Conservation (phyloP, 2,888 invertebrate genomes). For the Drosophila bunnanda region DNA sequence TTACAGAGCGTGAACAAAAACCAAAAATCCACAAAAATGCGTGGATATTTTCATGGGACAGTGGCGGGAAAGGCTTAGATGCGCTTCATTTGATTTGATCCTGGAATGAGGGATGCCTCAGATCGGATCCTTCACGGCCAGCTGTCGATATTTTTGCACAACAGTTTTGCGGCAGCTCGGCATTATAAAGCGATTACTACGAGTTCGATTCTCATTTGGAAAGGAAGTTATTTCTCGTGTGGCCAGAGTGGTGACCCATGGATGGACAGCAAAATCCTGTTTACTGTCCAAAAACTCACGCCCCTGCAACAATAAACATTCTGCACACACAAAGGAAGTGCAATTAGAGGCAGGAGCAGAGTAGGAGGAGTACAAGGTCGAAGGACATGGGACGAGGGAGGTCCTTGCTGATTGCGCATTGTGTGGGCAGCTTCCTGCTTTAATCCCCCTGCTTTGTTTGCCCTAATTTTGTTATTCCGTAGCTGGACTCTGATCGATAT, state of each 20-base stretch:
- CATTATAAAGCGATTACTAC: slow-evolving; percentile 67
- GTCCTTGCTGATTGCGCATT: slow-evolving; percentile 65
- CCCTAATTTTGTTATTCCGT: slow-evolving; percentile 59
- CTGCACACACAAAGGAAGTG: slow-evolving; percentile 56
- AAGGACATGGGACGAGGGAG: slow-evolving; percentile 19
- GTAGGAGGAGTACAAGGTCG: slow-evolving; percentile 18
- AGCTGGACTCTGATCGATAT: slow-evolving; percentile 15
- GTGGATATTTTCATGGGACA: slow-evolving; percentile 49
- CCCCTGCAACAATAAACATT: slow-evolving; percentile 34
- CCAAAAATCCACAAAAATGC: slow-evolving; percentile 56
- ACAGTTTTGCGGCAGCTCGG: slow-evolving; percentile 55
- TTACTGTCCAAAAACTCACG: slow-evolving; percentile 52
- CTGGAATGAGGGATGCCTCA: slow-evolving; percentile 3
- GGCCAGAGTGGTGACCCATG: slow-evolving; percentile 43
- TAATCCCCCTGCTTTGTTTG: slow-evolving; percentile 69
- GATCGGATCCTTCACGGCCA: slow-evolving; percentile 3
- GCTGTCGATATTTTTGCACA: slow-evolving; percentile 57
- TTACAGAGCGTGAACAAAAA: slow-evolving; percentile 49
- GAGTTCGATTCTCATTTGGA: slow-evolving; percentile 45
- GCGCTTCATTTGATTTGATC: slow-evolving; percentile 53
- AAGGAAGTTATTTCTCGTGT: slow-evolving; percentile 34
- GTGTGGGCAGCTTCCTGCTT: slow-evolving; percentile 61
- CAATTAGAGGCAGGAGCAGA: slow-evolving; percentile 52
- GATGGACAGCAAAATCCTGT: slow-evolving; percentile 45
- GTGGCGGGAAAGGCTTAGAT: slow-evolving; percentile 57